Evolutionary conservation across 2,888 invertebrate species (phyloP).

Genomic region (Digitonthophagus gazella): DNA sequence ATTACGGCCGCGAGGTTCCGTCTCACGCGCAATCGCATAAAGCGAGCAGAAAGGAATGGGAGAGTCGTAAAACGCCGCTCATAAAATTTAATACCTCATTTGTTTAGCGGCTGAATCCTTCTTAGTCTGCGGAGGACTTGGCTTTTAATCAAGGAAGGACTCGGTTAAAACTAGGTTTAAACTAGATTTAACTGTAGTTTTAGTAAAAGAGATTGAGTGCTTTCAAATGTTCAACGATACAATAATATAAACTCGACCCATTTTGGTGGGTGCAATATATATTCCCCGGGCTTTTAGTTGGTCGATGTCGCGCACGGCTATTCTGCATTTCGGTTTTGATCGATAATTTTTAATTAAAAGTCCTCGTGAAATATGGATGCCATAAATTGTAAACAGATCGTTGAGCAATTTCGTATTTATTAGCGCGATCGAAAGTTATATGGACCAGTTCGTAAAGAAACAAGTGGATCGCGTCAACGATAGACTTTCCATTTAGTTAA

Average conservation of each 20-base stretch:
- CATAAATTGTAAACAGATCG: constrained; percentile 11
- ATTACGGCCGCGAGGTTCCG: not conserved
- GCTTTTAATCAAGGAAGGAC: not conserved
- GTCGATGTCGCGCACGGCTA: no score
- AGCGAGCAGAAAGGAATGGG: not conserved
- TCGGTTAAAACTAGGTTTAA: not conserved
- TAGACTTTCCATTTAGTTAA: not conserved
- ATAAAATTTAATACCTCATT: not conserved
- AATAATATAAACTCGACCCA: not conserved
- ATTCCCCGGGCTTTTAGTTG: not conserved
- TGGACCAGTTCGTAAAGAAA: not conserved
- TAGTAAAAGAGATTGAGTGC: not conserved
- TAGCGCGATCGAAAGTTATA: not conserved
- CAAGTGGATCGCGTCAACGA: no score
- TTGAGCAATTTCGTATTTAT: not conserved
- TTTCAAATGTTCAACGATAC: not conserved
- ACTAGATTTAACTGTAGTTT: not conserved
- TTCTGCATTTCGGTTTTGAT: not conserved
- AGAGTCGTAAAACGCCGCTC: not conserved
- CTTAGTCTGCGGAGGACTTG: not conserved
- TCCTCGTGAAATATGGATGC: constrained; percentile 12
- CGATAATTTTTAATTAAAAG: constrained; percentile 17
- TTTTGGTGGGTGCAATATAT: not conserved
- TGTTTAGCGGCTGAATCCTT: not conserved
- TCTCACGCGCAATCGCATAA: not conserved